phyloP scores from a whole-genome alignment of 2,888 invertebrate species.

The Lochmaea capreae region DNA sequence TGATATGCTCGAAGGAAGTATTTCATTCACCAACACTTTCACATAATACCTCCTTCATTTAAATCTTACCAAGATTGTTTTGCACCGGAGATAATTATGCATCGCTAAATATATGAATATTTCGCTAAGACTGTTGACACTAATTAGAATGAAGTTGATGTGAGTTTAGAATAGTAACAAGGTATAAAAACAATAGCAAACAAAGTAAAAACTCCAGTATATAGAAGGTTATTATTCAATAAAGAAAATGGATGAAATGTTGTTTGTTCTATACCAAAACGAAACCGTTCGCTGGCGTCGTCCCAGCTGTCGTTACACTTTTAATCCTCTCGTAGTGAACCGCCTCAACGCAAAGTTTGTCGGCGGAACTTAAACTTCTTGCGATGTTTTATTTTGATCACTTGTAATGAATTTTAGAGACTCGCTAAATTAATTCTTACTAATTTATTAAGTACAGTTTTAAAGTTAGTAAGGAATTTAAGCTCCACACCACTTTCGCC shows the following conservation, averaged over 20 bases:
- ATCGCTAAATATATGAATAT: not conserved
- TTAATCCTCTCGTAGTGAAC: slow-evolving; percentile 19
- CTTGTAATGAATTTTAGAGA: slow-evolving; percentile 33
- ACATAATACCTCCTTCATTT: not conserved
- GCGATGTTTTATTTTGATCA: slow-evolving; percentile 37
- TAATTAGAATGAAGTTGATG: too few relatives aligned
- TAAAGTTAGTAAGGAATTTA: slow-evolving; percentile 36
- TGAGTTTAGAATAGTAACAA: too few relatives aligned
- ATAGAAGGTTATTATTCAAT: too few relatives aligned
- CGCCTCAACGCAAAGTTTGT: slow-evolving; percentile 19
- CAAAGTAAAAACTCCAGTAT: too few relatives aligned
- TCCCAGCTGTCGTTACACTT: not conserved
- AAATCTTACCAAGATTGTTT: not conserved
- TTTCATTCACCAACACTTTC: slow-evolving; percentile 4
- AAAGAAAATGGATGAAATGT: too few relatives aligned
- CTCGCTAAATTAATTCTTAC: slow-evolving; percentile 38
- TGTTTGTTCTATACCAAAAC: too few relatives aligned
- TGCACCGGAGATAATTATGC: not conserved
- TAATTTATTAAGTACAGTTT: slow-evolving; percentile 41
- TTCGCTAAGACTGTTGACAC: not conserved
- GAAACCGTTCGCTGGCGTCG: too few relatives aligned
- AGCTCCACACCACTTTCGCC: slow-evolving; percentile 18
- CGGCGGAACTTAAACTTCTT: slow-evolving; percentile 20
- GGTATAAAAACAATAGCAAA: too few relatives aligned
- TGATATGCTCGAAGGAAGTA: slow-evolving; percentile 4